phyloP scores from a whole-genome alignment of 1,140 invertebrate genomes.

The Calycopis cecrops region DNA sequence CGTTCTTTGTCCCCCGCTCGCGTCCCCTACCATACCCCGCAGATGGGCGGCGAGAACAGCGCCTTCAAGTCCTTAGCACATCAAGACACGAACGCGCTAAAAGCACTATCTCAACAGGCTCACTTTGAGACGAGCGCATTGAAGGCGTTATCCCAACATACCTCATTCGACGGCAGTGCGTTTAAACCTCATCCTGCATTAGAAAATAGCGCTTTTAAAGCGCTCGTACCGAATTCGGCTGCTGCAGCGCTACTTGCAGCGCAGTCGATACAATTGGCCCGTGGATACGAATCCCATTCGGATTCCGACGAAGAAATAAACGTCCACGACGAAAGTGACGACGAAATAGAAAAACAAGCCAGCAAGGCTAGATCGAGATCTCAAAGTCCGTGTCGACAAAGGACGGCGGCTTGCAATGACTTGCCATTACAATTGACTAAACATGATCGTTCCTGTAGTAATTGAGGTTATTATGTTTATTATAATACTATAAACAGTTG shows the following conservation, averaged over 20 bases:
- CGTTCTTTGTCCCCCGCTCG: slow-evolving; percentile 69
- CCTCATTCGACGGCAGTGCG: slow-evolving; percentile 82
- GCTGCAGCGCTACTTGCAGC: slow-evolving; percentile 62
- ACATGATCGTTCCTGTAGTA: slow-evolving; percentile 63
- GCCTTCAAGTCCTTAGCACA: slow-evolving; percentile 85
- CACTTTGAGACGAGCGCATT: slow-evolving; percentile 68
- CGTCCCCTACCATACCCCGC: slow-evolving; percentile 65
- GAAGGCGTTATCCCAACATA: slow-evolving; percentile 64
- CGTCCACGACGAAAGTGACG: slow-evolving; percentile 79
- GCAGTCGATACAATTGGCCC: slow-evolving; percentile 62
- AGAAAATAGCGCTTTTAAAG: slow-evolving; percentile 89
- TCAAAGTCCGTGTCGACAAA: slow-evolving; percentile 45
- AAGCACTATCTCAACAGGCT: slow-evolving; percentile 64
- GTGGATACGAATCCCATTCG: slow-evolving; percentile 71
- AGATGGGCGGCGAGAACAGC: slow-evolving; percentile 91
- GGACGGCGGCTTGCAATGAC: slow-evolving; percentile 47
- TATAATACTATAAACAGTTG: slow-evolving; percentile 24
- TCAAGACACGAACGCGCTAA: slow-evolving; percentile 66
- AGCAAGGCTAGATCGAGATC: slow-evolving; percentile 50
- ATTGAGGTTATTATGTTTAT: slow-evolving; percentile 30
- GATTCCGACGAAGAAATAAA: slow-evolving; percentile 84
- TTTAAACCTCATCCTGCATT: slow-evolving; percentile 85
- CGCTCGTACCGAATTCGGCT: slow-evolving; percentile 52
- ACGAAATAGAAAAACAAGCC: slow-evolving; percentile 51
- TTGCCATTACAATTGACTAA: slow-evolving; percentile 71